phyloP scores from a whole-genome alignment of 2,113 vertebrate species.

The Danionella cerebrum region DNA sequence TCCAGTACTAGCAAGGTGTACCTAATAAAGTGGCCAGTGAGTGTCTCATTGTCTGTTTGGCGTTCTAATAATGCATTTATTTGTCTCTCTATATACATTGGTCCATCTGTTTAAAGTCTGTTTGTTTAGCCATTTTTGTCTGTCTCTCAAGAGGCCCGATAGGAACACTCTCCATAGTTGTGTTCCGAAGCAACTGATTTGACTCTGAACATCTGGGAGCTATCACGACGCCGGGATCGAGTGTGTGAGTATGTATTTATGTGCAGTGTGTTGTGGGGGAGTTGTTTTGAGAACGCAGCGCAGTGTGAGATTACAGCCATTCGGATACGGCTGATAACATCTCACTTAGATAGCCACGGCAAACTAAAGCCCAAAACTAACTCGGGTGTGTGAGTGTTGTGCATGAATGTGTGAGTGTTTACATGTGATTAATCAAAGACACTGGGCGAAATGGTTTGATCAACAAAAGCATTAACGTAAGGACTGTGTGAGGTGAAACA shows the following conservation, averaged over 20 bases:
- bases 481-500: conserved; percentile 27
- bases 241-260: conserved; percentile 17
- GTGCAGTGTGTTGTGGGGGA: conserved; percentile 12
- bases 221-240: conserved; percentile 34
- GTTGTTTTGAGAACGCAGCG: conserved; percentile 15
- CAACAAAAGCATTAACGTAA: conserved; percentile 29
- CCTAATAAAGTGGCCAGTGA: too few relatives aligned
- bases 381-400: too few relatives aligned
- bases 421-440: conserved; percentile 27
- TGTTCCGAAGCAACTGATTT: conserved; percentile 25
- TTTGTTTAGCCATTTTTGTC: too few relatives aligned
- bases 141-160: too few relatives aligned
- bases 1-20: too few relatives aligned
- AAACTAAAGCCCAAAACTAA: conserved; percentile 24
- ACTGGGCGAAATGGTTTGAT: conserved; percentile 29
- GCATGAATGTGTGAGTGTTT: conserved; percentile 2
- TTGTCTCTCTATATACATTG: too few relatives aligned
- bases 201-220: conserved; percentile 36
- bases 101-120: too few relatives aligned
- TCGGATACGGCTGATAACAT: conserved; percentile 26
- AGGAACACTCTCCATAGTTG: too few relatives aligned
- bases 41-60: too few relatives aligned
- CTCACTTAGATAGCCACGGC: conserved; percentile 15
- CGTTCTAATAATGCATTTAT: too few relatives aligned
- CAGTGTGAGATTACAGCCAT: conserved; percentile 22